These are phyloP conservation scores for Ditula angustiorana DNA, from an alignment of 2,888 invertebrate species.

Conservation along the genomic window DNA sequence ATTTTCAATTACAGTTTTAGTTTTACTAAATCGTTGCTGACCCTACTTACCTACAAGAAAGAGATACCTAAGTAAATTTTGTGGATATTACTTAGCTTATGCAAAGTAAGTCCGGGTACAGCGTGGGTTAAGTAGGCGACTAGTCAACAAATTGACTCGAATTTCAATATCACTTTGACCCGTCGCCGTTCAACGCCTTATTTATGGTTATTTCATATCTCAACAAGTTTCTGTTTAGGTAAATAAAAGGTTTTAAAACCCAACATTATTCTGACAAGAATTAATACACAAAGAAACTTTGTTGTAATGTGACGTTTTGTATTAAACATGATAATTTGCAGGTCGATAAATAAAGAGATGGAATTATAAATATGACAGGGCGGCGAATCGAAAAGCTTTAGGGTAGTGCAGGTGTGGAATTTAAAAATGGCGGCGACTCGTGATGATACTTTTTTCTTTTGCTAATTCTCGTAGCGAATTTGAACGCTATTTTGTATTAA, in stretches of 20 bases:
- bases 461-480: not conserved
- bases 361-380: slow-evolving; percentile 64
- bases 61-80: not conserved
- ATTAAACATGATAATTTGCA: slow-evolving; percentile 54
- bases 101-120: slow-evolving; percentile 15
- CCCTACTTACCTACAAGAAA: no score
- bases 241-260: not conserved
- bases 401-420: slow-evolving; percentile 40
- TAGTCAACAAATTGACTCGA: slow-evolving; percentile 2
- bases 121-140: slow-evolving; percentile 8
- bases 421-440: slow-evolving; percentile 36
- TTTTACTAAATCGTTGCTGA: no score
- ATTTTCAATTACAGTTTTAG: no score
- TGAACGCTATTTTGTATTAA: not conserved
- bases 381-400: slow-evolving; percentile 50
- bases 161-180: not conserved
- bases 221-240: not conserved
- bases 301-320: slow-evolving; percentile 55
- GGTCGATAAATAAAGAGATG: slow-evolving; percentile 62
- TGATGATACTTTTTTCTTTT: slow-evolving; percentile 8
- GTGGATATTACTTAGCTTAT: not conserved
- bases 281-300: slow-evolving; percentile 59
- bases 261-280: not conserved
- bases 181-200: no score
- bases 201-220: not conserved